Conservation (phyloP, 2,113 vertebrate genomes). For the Calyptommatus sinebrachiatus region DNA sequence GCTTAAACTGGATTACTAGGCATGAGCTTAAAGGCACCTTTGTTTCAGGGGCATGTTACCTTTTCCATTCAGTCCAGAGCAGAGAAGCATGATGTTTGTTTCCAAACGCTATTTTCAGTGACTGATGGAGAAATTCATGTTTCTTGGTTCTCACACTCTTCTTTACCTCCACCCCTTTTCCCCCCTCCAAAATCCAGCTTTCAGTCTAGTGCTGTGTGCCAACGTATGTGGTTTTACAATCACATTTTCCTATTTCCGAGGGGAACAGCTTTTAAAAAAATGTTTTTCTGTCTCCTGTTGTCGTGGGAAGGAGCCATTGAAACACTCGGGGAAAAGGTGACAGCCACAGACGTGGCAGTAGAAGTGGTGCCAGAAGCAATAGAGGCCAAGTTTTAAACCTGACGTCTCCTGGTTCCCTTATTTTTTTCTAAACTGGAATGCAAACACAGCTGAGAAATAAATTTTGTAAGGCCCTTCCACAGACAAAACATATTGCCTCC, state of each 20-base stretch:
- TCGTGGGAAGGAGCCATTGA: neutral
- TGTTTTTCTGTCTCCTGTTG: constrained; percentile 40
- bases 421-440: neutral
- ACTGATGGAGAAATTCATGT: neutral
- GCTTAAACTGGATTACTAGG: too few relatives aligned
- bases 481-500: neutral
- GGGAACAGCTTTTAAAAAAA: constrained; percentile 16
- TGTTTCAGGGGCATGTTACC: neutral
- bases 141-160: neutral
- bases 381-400: neutral
- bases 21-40: neutral
- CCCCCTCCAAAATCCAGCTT: neutral
- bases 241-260: constrained; percentile 69
- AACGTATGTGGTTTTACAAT: constrained; percentile 69
- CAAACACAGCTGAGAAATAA: neutral
- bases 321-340: constrained; percentile 10
- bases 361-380: neutral
- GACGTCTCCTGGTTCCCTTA: neutral
- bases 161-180: neutral
- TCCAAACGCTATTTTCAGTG: neutral
- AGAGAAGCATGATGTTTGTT: neutral
- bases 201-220: neutral
- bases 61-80: neutral
- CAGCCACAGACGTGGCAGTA: neutral
- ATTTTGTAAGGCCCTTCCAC: neutral